Evolutionary conservation across 2,797 vertebrate species (phyloP), one percentile per base, ranked within the genome.

Genomic region (Mormyrus proboscirostris): DNA sequence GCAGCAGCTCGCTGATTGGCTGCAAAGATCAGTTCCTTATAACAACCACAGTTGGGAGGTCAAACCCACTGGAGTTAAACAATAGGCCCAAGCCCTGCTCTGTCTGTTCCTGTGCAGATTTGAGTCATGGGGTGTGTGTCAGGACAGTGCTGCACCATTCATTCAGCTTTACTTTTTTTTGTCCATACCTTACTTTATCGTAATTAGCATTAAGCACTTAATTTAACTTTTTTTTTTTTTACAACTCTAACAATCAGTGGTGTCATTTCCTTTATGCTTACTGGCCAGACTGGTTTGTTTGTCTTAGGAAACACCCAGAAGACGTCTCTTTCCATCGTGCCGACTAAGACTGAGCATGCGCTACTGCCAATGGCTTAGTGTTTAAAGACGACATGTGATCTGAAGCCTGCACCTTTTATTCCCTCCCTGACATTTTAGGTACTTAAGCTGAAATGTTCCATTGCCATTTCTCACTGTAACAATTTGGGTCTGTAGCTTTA

Each of bases 1-100:
- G 94, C 93, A 94, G 91, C 90, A 91, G 86, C 95, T 96, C 96
- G 95, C 95, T 93, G 91, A 83, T 55, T 49, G 88, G 65, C 90
- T 90, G 91, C 82, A 90, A 94, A 94, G 94, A 96, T 96, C 95
- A 95, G 94, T 94, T 95, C 94, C 93, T 95, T 90, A 90, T 91
- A 93, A 94, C 95, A 94, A 95, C 95, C 95, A 95, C 93, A 93
- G 93, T 90, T 57, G 91, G 92, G 87, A 92, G 93, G 93, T 93
- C 93, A 93, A 94, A 93, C 90, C 91, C 90, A 90, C 95, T 87
- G 92, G 62, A 73, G 86, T 76, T 62, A 93, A 95, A 96, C 95
- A 95, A 96, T 94, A 94, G 91, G 93, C 91, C 76, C 44, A 8
- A 50, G n/a, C 44, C 10, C 47, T 49, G 2, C 10, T 93, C 94